phyloP scores from a whole-genome alignment of 1,140 invertebrate species.

The Heliconius himera region DNA sequence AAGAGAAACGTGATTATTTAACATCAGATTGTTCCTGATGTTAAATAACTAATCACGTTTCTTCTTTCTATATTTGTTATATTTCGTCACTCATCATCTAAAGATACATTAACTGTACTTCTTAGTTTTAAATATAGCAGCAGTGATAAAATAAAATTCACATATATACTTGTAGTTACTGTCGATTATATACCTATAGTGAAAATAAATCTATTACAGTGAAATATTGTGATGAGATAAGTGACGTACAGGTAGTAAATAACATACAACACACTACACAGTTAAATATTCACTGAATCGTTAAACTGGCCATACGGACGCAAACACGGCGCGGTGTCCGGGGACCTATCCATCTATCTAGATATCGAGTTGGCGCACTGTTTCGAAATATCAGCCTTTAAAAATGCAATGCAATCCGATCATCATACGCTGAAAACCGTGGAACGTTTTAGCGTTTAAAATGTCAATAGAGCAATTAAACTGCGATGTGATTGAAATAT shows the following conservation, averaged over 20 bases:
- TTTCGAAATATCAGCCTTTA: constrained; percentile 43
- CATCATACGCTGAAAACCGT: constrained; percentile 28
- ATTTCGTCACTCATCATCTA: no score
- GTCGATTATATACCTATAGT: no score
- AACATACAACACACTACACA: constrained; percentile 13
- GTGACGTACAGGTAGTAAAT: constrained; percentile 9
- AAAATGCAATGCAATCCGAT: constrained; percentile 41
- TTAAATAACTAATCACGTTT: no score
- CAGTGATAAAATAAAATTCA: no score
- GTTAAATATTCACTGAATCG: constrained; percentile 22
- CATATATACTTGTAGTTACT: no score
- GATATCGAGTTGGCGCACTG: constrained; percentile 37
- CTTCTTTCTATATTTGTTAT: no score
- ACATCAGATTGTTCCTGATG: no score
- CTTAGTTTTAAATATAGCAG: no score
- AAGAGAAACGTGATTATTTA: no score
- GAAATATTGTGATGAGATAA: constrained; percentile 11
- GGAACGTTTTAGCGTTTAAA: constrained; percentile 28
- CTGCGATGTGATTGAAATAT: background rate
- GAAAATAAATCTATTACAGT: background rate
- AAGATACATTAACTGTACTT: no score
- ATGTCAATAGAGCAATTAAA: constrained; percentile 12
- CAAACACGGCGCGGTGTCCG: constrained; percentile 27
- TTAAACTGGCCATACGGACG: constrained; percentile 21
- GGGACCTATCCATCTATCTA: constrained; percentile 44